Evolutionary conservation across 2,888 invertebrate species (phyloP).

Genomic region (Epinotia bilunana): DNA sequence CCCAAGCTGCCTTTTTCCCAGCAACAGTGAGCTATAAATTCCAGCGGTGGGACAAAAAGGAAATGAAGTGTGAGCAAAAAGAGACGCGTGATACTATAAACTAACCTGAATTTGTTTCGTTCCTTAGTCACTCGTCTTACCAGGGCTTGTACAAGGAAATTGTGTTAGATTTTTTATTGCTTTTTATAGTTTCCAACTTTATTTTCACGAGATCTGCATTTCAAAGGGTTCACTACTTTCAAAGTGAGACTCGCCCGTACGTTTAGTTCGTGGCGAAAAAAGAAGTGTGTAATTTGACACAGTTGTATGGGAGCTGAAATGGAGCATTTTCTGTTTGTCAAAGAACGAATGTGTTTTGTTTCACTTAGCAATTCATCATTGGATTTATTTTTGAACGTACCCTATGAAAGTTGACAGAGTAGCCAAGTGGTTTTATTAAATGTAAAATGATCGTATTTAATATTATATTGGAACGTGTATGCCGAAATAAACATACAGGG

Average conservation of each 20-base stretch:
- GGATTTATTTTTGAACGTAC: too few species aligned
- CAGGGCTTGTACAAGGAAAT: slow-evolving; percentile 13
- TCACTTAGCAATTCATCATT: not conserved
- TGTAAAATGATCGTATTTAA: not conserved
- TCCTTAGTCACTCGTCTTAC: slow-evolving; percentile 29
- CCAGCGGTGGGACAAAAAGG: slow-evolving; percentile 41
- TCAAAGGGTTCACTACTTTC: slow-evolving; percentile 27
- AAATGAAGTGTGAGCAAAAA: slow-evolving; percentile 43
- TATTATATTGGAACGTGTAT: not conserved
- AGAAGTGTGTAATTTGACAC: slow-evolving; percentile 17
- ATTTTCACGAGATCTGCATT: slow-evolving; percentile 37
- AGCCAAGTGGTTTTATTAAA: not conserved
- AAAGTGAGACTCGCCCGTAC: slow-evolving; percentile 29
- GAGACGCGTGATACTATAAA: slow-evolving; percentile 36
- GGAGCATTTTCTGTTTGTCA: slow-evolving; percentile 15
- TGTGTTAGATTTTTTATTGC: slow-evolving; percentile 25
- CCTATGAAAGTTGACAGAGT: too few species aligned
- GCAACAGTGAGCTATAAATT: slow-evolving; percentile 41
- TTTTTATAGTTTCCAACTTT: slow-evolving; percentile 27
- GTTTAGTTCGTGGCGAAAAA: slow-evolving; percentile 21
- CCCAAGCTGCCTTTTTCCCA: slow-evolving; percentile 30
- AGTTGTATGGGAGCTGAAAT: slow-evolving; percentile 7
- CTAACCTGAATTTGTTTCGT: slow-evolving; percentile 41
- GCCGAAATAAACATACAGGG: too few species aligned
- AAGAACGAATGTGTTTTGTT: slow-evolving; percentile 4